Evolutionary conservation across 2,888 invertebrate genomes (phyloP).

Genomic region (Eudasyphora cyanicolor): DNA sequence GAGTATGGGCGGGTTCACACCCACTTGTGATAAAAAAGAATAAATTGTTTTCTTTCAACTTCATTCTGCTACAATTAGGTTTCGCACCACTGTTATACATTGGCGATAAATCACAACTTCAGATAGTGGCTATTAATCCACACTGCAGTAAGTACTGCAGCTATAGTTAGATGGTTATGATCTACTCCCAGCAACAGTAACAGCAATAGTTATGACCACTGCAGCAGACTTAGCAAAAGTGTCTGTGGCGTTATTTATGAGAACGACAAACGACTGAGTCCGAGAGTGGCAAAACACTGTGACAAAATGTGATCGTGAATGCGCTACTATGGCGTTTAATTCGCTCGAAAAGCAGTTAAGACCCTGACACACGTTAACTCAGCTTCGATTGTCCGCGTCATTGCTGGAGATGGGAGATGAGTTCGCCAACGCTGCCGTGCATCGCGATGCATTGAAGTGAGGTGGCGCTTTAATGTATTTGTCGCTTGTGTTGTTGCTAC

Average conservation of each 20-base stretch:
- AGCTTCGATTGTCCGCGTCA: background rate
- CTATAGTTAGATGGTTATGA: constrained; percentile 16
- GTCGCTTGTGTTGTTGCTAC: background rate
- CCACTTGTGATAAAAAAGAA: too few relatives aligned
- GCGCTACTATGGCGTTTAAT: constrained; percentile 19
- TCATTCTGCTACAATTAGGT: too few relatives aligned
- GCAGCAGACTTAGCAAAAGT: constrained; percentile 7
- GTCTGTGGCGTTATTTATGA: constrained; percentile 19
- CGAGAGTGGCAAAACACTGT: background rate
- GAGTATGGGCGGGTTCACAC: too few relatives aligned
- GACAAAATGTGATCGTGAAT: constrained; percentile 46
- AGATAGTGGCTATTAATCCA: background rate
- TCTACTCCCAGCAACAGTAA: background rate
- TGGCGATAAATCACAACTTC: background rate
- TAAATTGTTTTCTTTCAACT: too few relatives aligned
- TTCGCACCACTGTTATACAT: background rate
- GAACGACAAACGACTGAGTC: background rate
- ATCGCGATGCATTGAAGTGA: background rate
- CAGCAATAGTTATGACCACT: background rate
- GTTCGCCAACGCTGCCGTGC: background rate
- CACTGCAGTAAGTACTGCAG: background rate
- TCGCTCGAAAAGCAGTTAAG: constrained; percentile 37
- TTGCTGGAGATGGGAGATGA: background rate
- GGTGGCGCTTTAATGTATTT: constrained; percentile 42
- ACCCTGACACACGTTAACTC: constrained; percentile 57